phyloP scores from a whole-genome alignment of 2,797 vertebrate genomes.

The Esox lucius region DNA sequence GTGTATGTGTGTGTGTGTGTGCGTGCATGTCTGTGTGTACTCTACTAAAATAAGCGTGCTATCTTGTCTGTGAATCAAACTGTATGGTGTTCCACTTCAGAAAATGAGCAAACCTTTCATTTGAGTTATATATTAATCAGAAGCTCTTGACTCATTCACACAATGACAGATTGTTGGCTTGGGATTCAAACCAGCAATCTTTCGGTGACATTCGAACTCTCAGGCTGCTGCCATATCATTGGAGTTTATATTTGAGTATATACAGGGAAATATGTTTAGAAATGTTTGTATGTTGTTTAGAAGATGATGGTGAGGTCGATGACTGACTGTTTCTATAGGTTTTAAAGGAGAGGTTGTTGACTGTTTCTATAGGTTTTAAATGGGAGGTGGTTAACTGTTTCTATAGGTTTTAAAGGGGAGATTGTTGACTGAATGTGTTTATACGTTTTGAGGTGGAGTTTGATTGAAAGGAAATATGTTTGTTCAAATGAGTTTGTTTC shows the following conservation, averaged over 20 bases:
- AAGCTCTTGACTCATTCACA: no score
- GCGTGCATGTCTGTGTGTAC: no score
- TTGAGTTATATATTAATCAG: no score
- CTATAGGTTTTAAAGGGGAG: no score
- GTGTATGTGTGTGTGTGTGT: no score
- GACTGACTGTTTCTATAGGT: slow-evolving; percentile 26
- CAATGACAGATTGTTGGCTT: no score
- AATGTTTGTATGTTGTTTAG: slow-evolving; percentile 23
- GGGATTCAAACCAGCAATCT: no score
- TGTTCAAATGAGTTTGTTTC: not conserved
- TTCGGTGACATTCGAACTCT: no score
- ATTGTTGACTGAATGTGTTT: not conserved
- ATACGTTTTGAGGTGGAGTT: slow-evolving; percentile 6
- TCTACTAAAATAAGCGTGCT: slow-evolving; percentile 12
- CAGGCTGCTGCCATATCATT: not conserved
- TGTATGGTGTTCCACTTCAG: not conserved
- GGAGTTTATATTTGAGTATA: not conserved
- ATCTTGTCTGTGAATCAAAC: slow-evolving; percentile 12
- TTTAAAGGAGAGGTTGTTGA: slow-evolving; percentile 17
- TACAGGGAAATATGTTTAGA: not conserved
- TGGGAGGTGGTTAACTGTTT: slow-evolving; percentile 9
- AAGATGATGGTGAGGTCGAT: not conserved
- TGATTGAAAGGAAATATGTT: not conserved
- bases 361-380: slow-evolving; percentile 35
- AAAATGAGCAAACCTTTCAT: no score